Conservation (phyloP, 2,797 vertebrate genomes). For the Salarias fasciatus region DNA sequence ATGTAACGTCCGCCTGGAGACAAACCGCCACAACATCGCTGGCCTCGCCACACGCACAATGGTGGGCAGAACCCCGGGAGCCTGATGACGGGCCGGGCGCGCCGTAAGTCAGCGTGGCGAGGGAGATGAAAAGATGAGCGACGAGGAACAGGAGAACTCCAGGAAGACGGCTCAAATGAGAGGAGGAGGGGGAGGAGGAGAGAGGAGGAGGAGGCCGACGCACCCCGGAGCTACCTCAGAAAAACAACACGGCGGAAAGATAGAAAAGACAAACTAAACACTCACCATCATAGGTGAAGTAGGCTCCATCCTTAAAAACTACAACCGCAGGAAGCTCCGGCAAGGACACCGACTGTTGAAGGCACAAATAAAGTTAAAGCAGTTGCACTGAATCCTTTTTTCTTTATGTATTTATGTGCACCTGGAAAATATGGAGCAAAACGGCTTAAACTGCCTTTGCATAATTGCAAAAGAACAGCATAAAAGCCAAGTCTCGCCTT, state of each 20-base stretch:
- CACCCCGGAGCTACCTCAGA: conserved; percentile 2
- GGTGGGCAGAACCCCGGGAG: conserved; percentile 56
- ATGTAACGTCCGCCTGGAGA: conserved; percentile 57
- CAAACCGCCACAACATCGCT: conserved; percentile 64
- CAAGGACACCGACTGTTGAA: conserved; percentile 85
- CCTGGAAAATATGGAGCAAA: conserved; percentile 24
- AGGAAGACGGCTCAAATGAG: conserved; percentile 19
- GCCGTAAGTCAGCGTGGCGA: conserved; percentile 62
- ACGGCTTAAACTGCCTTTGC: conserved; percentile 7
- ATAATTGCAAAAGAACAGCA: conserved; percentile 11
- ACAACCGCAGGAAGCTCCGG: conserved; percentile 92
- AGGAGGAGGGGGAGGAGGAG: background rate
- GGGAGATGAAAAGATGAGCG: conserved; percentile 63
- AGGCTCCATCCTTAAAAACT: conserved; percentile 94
- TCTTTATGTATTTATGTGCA: conserved; percentile 14
- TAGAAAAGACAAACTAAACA: conserved; percentile 24
- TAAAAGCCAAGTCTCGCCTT: background rate
- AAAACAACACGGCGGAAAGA: no score
- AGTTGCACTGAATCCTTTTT: conserved; percentile 30
- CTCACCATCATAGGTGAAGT: conserved; percentile 96
- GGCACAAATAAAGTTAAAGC: conserved; percentile 34
- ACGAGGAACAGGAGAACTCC: conserved; percentile 35
- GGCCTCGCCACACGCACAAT: conserved; percentile 64
- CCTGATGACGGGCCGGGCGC: conserved; percentile 60
- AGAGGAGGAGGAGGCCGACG: background rate